Evolutionary conservation across 2,888 invertebrate species (phyloP).

Genomic region (Eupithecia exiguata): DNA sequence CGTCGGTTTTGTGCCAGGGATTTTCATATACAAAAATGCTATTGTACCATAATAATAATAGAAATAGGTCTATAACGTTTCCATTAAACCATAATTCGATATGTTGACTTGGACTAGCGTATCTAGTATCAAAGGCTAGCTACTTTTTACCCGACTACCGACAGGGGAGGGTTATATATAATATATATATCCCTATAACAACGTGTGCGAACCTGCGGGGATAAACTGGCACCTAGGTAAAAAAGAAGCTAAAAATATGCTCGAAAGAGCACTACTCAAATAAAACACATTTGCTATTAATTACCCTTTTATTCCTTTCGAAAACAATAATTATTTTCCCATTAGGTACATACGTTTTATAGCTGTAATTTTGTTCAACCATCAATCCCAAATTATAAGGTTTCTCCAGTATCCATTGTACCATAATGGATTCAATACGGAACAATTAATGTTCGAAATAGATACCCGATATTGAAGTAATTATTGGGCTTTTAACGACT

Average conservation of each 20-base stretch:
- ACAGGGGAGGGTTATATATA: no score
- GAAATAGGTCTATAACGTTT: no score
- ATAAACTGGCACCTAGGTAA: no score
- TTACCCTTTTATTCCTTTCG: background rate
- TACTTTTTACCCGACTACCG: no score
- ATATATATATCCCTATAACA: no score
- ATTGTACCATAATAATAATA: no score
- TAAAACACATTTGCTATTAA: background rate
- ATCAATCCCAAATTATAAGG: background rate
- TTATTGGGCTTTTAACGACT: slow-evolving; percentile 8
- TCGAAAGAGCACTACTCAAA: background rate
- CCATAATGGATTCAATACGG: slow-evolving; percentile 15
- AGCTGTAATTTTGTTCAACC: background rate
- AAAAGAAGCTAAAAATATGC: no score
- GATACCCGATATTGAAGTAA: slow-evolving; percentile 25
- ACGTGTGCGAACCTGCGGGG: no score
- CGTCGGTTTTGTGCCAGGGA: background rate
- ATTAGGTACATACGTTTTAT: background rate
- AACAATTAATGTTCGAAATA: slow-evolving; percentile 16
- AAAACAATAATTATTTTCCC: background rate
- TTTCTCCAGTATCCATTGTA: background rate
- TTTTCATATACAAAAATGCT: background rate
- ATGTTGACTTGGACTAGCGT: no score
- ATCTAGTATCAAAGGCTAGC: no score
- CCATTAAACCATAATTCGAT: no score